Conservation (phyloP, 2,113 vertebrate genomes). For the Caloenas nicobarica region DNA sequence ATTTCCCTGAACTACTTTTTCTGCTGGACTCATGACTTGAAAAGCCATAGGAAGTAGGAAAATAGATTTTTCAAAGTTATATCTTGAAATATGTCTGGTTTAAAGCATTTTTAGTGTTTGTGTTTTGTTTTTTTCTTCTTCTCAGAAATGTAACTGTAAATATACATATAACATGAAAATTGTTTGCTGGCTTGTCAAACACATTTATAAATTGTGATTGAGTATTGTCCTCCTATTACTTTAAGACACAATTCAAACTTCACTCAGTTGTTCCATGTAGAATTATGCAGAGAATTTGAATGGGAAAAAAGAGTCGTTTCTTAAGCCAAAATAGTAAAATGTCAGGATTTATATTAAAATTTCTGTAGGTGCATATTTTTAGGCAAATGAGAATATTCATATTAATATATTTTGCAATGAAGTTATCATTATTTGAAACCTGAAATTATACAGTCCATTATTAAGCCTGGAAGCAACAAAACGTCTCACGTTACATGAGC, state of each 20-base stretch:
- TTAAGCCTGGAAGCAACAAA: neutral
- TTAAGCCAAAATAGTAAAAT: neutral
- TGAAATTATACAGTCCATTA: neutral
- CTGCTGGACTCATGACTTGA: neutral
- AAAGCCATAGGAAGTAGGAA: neutral
- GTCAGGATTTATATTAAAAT: slow-evolving; percentile 3
- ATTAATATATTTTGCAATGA: neutral
- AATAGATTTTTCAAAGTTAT: neutral
- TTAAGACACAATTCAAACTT: neutral
- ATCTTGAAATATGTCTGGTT: neutral
- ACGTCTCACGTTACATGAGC: neutral
- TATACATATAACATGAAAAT: neutral
- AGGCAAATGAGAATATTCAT: neutral
- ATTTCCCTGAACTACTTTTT: neutral
- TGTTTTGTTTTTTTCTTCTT: neutral
- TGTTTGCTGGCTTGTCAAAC: neutral
- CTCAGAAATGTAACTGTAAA: neutral
- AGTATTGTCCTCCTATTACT: neutral
- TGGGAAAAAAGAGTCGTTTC: neutral
- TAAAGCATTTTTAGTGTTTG: neutral
- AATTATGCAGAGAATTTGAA: neutral
- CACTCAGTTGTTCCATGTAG: neutral
- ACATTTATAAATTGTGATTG: neutral
- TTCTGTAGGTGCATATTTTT: neutral
- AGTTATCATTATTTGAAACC: neutral